These are phyloP conservation scores for Acanthiza pusilla DNA, from an alignment of 2,797 vertebrate species.

Conservation along the genomic window DNA sequence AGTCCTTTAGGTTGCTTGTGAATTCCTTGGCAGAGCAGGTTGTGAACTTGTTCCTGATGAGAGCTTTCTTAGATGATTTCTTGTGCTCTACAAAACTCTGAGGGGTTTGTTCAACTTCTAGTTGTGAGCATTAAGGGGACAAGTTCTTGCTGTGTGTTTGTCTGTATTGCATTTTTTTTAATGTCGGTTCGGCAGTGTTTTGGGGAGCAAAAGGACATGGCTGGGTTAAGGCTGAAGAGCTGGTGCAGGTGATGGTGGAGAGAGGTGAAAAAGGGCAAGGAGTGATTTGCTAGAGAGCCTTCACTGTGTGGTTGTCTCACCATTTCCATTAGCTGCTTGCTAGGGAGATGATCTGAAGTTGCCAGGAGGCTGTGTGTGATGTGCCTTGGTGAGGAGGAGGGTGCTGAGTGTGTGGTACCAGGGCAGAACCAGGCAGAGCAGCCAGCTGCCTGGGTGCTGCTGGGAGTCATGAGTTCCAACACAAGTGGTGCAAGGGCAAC, in stretches of 20 bases:
- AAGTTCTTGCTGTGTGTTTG: neutral
- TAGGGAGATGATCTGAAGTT: accelerated
- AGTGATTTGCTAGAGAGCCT: neutral
- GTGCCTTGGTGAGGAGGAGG: neutral
- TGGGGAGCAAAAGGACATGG: neutral
- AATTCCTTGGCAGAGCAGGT: neutral
- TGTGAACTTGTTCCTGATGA: neutral
- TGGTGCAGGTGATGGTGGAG: neutral
- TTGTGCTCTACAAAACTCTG: neutral
- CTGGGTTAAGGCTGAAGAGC: neutral
- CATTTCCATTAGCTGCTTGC: neutral
- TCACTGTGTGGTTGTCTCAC: accelerated
- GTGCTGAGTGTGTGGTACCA: accelerated
- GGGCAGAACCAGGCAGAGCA: neutral
- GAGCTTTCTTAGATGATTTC: neutral
- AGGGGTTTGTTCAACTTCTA: neutral
- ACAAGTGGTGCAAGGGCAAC: accelerated
- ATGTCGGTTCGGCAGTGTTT: neutral
- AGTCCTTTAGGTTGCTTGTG: neutral
- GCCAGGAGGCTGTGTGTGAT: neutral
- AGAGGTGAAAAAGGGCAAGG: neutral
- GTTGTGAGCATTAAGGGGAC: neutral
- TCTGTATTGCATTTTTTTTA: neutral
- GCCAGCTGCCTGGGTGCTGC: accelerated
- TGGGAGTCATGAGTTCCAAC: neutral